phyloP scores from a whole-genome alignment of 1,140 invertebrate genomes.

The Zaprionus ghesquierei region DNA sequence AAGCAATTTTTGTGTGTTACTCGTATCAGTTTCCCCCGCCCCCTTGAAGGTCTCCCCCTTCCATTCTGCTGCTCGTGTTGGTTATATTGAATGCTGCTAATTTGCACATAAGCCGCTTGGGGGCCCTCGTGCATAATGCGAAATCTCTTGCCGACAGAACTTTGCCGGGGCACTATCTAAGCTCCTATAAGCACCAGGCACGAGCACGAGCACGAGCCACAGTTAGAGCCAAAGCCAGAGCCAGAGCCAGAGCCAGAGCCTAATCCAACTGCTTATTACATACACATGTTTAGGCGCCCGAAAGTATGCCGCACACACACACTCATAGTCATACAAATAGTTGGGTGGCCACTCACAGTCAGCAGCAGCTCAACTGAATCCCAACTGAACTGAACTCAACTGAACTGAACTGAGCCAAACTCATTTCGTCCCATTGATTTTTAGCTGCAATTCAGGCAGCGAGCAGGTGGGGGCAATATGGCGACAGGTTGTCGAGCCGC shows the following conservation, averaged over 20 bases:
- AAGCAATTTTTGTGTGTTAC: constrained; percentile 67
- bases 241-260: constrained; percentile 12
- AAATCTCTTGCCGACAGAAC: constrained; percentile 63
- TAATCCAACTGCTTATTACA: constrained; percentile 75
- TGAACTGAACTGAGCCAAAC: background rate
- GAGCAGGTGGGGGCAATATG: background rate
- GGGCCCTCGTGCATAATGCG: constrained; percentile 52
- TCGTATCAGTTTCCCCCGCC: constrained; percentile 12
- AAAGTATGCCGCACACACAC: constrained; percentile 37
- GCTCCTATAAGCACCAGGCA: constrained; percentile 37
- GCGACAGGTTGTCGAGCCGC: background rate
- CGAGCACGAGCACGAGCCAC: background rate
- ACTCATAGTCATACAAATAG: constrained; percentile 20
- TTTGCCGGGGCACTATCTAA: constrained; percentile 47
- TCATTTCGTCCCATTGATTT: constrained; percentile 54
- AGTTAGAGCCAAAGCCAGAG: background rate
- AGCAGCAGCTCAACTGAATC: constrained; percentile 10
- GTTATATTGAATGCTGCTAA: constrained; percentile 76
- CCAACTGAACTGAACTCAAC: constrained; percentile 11
- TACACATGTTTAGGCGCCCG: constrained; percentile 40
- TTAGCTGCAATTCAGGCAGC: constrained; percentile 29
- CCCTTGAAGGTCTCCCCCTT: background rate
- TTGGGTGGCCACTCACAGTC: constrained; percentile 3
- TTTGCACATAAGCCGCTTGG: constrained; percentile 68
- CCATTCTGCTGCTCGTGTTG: constrained; percentile 31